Percentiles rank a stretch among this genome's conserved stretches.
These are phyloP conservation scores for Cheilosia impressa DNA, from an alignment of 2,888 invertebrate species.

Conservation along the genomic window DNA sequence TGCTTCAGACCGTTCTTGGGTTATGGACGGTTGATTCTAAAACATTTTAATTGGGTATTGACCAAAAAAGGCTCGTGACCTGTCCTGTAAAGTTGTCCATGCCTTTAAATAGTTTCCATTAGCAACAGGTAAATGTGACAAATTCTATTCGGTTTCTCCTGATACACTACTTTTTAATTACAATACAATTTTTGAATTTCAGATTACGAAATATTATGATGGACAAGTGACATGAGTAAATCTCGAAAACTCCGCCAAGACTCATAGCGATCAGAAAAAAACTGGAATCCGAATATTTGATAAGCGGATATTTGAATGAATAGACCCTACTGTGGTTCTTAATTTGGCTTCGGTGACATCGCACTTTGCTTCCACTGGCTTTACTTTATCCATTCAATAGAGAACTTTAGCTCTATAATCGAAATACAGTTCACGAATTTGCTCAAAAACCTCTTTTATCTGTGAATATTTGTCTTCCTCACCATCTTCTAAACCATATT, in stretches of 20 bases:
- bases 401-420: too few species aligned
- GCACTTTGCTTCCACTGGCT: too few species aligned
- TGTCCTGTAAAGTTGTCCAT: constrained; percentile 1
- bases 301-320: too few species aligned
- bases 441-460: too few species aligned
- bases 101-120: neutral
- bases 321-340: too few species aligned
- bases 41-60: constrained; percentile 16
- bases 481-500: too few species aligned
- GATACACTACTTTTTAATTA: constrained; percentile 9
- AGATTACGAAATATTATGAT: neutral
- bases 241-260: neutral
- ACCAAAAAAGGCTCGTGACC: constrained; percentile 10
- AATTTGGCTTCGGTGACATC: too few species aligned
- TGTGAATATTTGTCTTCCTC: too few species aligned
- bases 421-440: too few species aligned
- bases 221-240: neutral
- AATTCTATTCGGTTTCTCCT: constrained; percentile 5
- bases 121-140: neutral
- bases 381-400: too few species aligned
- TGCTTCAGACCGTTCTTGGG: neutral
- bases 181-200: constrained; percentile 8
- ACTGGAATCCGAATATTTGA: neutral
- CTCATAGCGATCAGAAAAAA: neutral
- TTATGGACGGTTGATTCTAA: constrained; percentile 15